These are phyloP conservation scores for Ophioninae sp. DNA, from an alignment of 2,888 invertebrate genomes.

Conservation along the genomic window DNA sequence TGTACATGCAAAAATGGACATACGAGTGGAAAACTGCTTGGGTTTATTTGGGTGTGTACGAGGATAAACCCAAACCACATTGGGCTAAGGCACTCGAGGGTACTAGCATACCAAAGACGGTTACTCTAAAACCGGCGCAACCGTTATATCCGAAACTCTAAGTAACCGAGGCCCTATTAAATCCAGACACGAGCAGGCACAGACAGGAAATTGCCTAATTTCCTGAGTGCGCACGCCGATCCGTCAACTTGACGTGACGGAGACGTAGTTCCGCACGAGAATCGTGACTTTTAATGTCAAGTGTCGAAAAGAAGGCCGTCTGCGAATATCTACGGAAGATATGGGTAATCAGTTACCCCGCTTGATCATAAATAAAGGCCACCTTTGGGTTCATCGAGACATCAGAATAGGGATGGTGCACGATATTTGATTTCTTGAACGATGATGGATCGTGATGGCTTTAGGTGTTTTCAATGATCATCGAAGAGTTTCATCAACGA, in stretches of 20 bases:
- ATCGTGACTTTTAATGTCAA: conserved; percentile 81
- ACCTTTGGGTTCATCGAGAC: not conserved
- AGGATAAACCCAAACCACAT: not conserved
- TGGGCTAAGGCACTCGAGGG: conserved; percentile 55
- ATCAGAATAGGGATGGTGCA: not conserved
- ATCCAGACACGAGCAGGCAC: conserved; percentile 80
- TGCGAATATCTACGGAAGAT: conserved; percentile 11
- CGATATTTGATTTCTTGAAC: not conserved
- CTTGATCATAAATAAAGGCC: not conserved
- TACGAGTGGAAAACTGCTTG: not conserved
- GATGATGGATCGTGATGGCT: not conserved
- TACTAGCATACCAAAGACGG: conserved; percentile 59
- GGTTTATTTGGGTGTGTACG: not conserved
- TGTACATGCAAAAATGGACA: not conserved
- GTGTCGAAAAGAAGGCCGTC: conserved; percentile 77
- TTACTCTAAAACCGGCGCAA: conserved; percentile 54
- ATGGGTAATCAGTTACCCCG: conserved; percentile 4
- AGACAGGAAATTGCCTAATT: conserved; percentile 81
- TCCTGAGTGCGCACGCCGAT: conserved; percentile 81
- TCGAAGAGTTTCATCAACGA: no score
- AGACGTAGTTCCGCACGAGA: conserved; percentile 78
- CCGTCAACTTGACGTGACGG: conserved; percentile 80
- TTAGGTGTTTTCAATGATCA: not conserved
- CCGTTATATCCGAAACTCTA: conserved; percentile 70
- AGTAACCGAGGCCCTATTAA: conserved; percentile 77